Conservation (phyloP, 2,797 vertebrate genomes). For the Bradypus variegatus region DNA sequence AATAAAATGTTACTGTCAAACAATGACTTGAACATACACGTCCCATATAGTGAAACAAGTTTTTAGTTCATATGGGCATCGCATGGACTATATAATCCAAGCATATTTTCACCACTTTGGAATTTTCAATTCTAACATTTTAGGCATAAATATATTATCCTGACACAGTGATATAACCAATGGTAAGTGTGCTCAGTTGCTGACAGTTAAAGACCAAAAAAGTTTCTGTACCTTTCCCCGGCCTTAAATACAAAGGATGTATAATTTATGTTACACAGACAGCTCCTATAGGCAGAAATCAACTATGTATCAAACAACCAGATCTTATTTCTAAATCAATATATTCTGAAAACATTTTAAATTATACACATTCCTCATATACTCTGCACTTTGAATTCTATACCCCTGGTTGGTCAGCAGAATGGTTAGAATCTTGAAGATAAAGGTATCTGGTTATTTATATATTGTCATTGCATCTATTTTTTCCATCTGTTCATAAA, state of each 20-base stretch:
- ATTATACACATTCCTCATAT: slow-evolving; percentile 29
- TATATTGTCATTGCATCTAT: slow-evolving; percentile 29
- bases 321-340: slow-evolving; percentile 42
- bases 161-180: slow-evolving; percentile 24
- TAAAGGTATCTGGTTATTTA: slow-evolving; percentile 45
- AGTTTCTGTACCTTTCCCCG: slow-evolving; percentile 42
- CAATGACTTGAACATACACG: slow-evolving; percentile 52
- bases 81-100: slow-evolving; percentile 24
- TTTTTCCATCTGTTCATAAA: slow-evolving; percentile 52
- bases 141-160: slow-evolving; percentile 51
- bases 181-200: slow-evolving; percentile 36
- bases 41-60: slow-evolving; percentile 20
- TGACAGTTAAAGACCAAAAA: slow-evolving; percentile 47
- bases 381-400: slow-evolving; percentile 36
- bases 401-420: neutral
- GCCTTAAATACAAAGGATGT: slow-evolving; percentile 17
- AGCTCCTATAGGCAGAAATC: slow-evolving; percentile 25
- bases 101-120: slow-evolving; percentile 55
- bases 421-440: slow-evolving; percentile 33
- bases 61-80: slow-evolving; percentile 48
- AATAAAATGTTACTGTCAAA: slow-evolving; percentile 41
- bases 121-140: slow-evolving; percentile 56
- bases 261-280: slow-evolving; percentile 34
- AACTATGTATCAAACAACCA: slow-evolving; percentile 30
- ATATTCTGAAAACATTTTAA: slow-evolving; percentile 44